Evolutionary conservation across 2,888 invertebrate genomes (phyloP).

Genomic region (Cephus spinipes): DNA sequence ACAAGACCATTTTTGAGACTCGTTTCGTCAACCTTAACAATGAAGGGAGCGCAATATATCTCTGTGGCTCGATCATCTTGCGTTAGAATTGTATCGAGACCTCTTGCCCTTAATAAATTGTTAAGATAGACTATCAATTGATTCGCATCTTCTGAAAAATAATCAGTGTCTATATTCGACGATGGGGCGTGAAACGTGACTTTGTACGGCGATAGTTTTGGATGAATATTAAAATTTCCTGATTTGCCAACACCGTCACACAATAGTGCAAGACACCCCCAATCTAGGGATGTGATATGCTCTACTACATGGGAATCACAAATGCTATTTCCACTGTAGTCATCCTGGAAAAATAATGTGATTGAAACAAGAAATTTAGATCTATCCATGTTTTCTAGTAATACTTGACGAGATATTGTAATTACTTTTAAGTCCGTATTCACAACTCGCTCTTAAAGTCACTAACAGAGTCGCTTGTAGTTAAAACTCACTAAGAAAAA

Average conservation of each 20-base stretch:
- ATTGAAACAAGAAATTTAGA: background rate
- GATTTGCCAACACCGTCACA: conserved; percentile 56
- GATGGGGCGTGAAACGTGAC: conserved; percentile 72
- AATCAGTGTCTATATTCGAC: conserved; percentile 61
- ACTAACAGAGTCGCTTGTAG: too few relatives aligned
- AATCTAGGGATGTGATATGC: conserved; percentile 55
- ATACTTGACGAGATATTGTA: background rate
- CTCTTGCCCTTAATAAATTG: conserved; percentile 67
- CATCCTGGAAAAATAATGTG: conserved; percentile 40
- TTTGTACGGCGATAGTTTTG: conserved; percentile 82
- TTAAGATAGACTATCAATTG: conserved; percentile 71
- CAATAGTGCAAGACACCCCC: conserved; percentile 58
- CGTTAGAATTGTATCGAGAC: conserved; percentile 54
- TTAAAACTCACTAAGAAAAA: too few relatives aligned
- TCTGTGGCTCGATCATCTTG: conserved; percentile 48
- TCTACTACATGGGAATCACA: conserved; percentile 50
- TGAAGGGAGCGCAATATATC: conserved; percentile 74
- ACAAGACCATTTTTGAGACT: conserved; percentile 80
- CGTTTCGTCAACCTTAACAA: conserved; percentile 75
- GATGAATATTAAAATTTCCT: conserved; percentile 73
- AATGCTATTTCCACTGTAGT: conserved; percentile 27
- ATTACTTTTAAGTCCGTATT: too few relatives aligned
- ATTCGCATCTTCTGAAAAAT: conserved; percentile 65
- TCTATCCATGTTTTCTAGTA: conserved; percentile 8
- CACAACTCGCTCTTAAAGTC: too few relatives aligned